These are phyloP conservation scores for Tetrax tetrax DNA, from an alignment of 2,113 vertebrate species.

Conservation along the genomic window DNA sequence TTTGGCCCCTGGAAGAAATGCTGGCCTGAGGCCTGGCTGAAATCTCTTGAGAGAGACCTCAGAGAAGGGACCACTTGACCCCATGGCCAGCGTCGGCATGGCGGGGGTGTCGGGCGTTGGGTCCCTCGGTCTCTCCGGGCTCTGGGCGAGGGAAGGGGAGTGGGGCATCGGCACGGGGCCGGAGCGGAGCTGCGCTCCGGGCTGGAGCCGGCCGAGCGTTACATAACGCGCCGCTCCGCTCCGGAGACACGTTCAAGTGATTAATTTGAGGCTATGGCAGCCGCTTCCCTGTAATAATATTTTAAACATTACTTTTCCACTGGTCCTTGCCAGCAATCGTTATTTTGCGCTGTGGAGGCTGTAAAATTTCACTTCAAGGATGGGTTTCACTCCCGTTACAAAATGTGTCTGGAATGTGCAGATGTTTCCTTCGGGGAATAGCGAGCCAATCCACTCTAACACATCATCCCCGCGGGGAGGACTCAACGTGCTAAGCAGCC, in stretches of 20 bases:
- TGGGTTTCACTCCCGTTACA: conserved; percentile 85
- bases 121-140: background rate
- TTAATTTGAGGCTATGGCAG: conserved; percentile 71
- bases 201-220: conserved; percentile 33
- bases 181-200: background rate
- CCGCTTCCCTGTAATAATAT: conserved; percentile 74
- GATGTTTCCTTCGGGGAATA: conserved; percentile 92
- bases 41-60: background rate
- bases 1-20: background rate
- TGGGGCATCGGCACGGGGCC: background rate
- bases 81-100: background rate
- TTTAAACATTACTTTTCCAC: conserved; percentile 80
- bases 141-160: background rate
- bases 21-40: rapidly evolving
- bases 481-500: conserved; percentile 33
- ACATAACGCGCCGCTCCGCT: conserved; percentile 59
- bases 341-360: conserved; percentile 69
- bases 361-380: conserved; percentile 76
- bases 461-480: conserved; percentile 39
- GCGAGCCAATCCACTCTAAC: conserved; percentile 65
- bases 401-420: conserved; percentile 96
- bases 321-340: conserved; percentile 68
- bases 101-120: no score
- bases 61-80: rapidly evolving
- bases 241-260: conserved; percentile 59